phyloP scores from a whole-genome alignment of 2,888 invertebrate species.

The Macaria notata region DNA sequence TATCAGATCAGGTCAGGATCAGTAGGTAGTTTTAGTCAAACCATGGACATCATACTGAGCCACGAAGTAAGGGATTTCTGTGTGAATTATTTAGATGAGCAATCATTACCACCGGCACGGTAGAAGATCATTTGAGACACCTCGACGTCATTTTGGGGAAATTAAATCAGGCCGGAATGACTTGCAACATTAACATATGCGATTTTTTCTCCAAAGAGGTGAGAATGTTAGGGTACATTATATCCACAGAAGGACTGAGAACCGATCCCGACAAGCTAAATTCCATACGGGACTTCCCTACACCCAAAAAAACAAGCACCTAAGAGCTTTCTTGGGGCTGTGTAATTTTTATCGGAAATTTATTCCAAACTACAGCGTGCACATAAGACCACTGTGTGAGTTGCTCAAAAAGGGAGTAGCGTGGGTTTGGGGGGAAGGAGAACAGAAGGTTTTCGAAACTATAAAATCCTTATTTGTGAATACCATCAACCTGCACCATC shows the following conservation, averaged over 20 bases:
- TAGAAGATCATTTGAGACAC: no score
- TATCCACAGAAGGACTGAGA: neutral
- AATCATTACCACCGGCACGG: no score
- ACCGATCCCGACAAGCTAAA: neutral
- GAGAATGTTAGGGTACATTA: constrained; percentile 1
- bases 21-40: no score
- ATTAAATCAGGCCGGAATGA: neutral
- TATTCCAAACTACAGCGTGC: neutral
- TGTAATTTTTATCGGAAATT: constrained; percentile 1
- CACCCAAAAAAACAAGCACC: constrained; percentile 2
- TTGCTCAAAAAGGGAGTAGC: neutral
- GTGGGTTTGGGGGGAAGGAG: neutral
- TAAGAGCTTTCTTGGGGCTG: constrained; percentile 3
- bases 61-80: neutral
- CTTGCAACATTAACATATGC: constrained; percentile 3
- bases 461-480: constrained; percentile 1
- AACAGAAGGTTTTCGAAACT: neutral
- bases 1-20: no score
- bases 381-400: constrained; percentile 3
- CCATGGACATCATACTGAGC: no score
- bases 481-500: neutral
- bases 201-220: neutral
- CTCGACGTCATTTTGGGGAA: neutral
- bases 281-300: constrained; percentile 2
- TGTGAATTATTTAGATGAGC: no score